Base-by-base conservation (phyloP, 1,140 invertebrate species). In the Ceratosolen fusciceps region DNA sequence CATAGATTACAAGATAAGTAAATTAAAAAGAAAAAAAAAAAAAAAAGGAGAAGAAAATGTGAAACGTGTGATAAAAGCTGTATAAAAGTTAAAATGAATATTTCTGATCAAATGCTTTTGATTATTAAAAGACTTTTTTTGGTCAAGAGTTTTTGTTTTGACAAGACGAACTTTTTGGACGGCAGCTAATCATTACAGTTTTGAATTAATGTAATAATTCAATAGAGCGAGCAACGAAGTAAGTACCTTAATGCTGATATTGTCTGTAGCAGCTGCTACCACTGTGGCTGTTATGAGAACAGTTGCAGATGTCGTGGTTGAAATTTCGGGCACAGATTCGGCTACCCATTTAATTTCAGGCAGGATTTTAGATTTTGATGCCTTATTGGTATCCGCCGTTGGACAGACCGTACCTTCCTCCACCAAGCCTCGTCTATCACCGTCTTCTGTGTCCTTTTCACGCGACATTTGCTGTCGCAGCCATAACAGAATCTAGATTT, bases 401-500 rank as follows among this genome's bases (percentile, higher is more conserved):
- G 83, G 80, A 73, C 87, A 83, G 19, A 83, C 84, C 14, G 88
- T 84, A 47, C 88, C 88, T 82, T 90, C 89, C 71, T 90, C 89
- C 77, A 90, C 90, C 82, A 90, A 83, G 49, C 87, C 88, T 78
- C 88, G 86, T 84, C 87, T 88, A 78, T 89, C 88, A 58, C 88
- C 88, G 86, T 89, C 87, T 77, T 89, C 87, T 29, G 83, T 85
- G 76, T 90, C 87, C 79, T 90, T 90, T 88, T 90, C 89, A 90
- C 90, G 88, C 87, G 90, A 89, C 90, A 91, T 90, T 89, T 91
- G 89, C 87, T 89, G 90, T 83, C 89, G 86, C 81, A 91, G 88
- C 90, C 90, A 91, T 90, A 91, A 88, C 86, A 91, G 83, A 84
- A 91, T 85, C 89, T 90, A 56, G 3, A 80, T 21, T 49, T 71